A percentile compares a stretch with the other conserved stretches of the same genome.
Evolutionary conservation across 2,113 vertebrate genomes (phyloP).

Genomic region (Tupaia chinensis): DNA sequence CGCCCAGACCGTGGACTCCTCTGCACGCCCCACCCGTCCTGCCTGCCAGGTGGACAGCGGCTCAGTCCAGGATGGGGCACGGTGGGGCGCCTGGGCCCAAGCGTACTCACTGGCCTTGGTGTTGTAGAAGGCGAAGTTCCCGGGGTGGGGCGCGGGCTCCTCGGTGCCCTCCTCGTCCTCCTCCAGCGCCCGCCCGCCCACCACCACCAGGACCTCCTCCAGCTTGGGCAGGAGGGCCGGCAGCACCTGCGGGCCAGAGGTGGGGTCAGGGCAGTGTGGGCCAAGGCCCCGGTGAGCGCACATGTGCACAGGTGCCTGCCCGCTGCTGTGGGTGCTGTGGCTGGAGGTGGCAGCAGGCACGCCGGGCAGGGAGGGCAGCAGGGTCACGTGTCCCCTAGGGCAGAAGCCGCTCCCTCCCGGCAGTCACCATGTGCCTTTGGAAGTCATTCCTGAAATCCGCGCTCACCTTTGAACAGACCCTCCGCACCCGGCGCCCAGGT

Average conservation of each 20-base stretch:
- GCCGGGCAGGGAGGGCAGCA: rapidly evolving
- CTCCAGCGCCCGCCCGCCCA: conserved; percentile 93
- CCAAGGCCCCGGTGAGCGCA: background rate
- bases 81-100: rapidly evolving
- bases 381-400: rapidly evolving
- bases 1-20: rapidly evolving
- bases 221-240: conserved; percentile 85
- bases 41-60: background rate
- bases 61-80: rapidly evolving
- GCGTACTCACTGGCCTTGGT: conserved; percentile 91
- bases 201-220: conserved; percentile 95
- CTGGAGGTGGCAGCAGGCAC: background rate
- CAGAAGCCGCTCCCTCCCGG: background rate
- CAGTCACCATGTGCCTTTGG: rapidly evolving
- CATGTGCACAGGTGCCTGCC: rapidly evolving
- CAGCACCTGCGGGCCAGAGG: conserved; percentile 66
- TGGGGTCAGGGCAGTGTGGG: background rate
- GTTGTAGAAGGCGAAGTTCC: conserved; percentile 95
- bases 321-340: background rate
- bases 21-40: rapidly evolving
- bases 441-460: no score
- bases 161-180: conserved; percentile 89
- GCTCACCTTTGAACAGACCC: no score
- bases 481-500: no score
- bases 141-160: conserved; percentile 75